Base-by-base conservation (phyloP, 2,113 vertebrate species). In the Erpornis zantholeuca region DNA sequence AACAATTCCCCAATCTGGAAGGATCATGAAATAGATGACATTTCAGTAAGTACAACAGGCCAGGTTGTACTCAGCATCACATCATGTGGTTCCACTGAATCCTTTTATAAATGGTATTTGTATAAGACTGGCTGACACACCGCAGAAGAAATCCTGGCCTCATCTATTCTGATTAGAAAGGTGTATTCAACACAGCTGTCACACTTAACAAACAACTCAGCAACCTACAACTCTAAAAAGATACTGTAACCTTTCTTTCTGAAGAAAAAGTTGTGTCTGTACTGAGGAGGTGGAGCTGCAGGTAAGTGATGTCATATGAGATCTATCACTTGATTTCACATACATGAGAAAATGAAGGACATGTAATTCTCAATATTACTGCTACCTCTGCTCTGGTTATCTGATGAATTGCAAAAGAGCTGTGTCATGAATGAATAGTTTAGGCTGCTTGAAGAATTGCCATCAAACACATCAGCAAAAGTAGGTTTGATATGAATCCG, bases 81-180 rank as follows among this genome's bases (percentile, higher is more conserved):
- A 69, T 45, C 28, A 76, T 36, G 49, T 72, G 70, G 49, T 91
- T 95, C 72, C 54, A 90, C 40, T 10, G 47, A 90, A 92, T 80
- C 28, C 66, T 73, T 93, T 86, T 52, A 88, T 77, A 94, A 96
- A 94, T 31, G 88, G 59, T 19, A 77, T 90, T 85, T 90, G 63
- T 63, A 42, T 47, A 54, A 38, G 71, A 61, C 61, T 73, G 79
- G 54, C 35, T 93, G 86, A 92, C 29, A 47, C 18, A 89, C 27
- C 0, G 0, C 3, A 18, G 10, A 60, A 47, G 19, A 86, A 79
- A 61, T 56, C 8, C 57, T 79, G 65, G 11, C 28, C n/a, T 65
- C 63, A 24, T n/a, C 71, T 69, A 22, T 69, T 82, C n/a, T 0
- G 3, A 80, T 54, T 65, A 83, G 50, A 73, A 88, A 88, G 31